Percentiles rank a stretch among this genome's conserved stretches.
These are phyloP conservation scores for Anser brachyrhynchus DNA, from an alignment of 2,113 vertebrate species.

Conservation along the genomic window DNA sequence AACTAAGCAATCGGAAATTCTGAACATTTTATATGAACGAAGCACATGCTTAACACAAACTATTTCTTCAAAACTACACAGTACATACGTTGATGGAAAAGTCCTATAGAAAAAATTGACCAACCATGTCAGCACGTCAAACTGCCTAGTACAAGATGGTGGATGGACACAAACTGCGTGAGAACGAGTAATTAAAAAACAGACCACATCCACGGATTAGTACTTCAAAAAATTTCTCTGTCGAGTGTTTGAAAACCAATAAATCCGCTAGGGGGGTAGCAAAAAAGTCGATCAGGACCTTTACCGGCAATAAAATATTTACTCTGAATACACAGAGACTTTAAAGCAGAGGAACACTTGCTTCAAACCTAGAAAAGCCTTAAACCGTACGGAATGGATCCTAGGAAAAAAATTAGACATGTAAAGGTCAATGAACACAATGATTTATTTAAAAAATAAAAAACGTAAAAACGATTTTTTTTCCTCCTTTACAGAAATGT, in stretches of 20 bases:
- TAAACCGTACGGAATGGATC: conserved; percentile 74
- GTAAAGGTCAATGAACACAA: conserved; percentile 83
- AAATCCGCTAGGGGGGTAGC: conserved; percentile 47
- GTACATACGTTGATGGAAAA: conserved; percentile 75
- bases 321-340: conserved; percentile 55
- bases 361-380: conserved; percentile 67
- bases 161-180: conserved; percentile 71
- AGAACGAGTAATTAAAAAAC: conserved; percentile 62
- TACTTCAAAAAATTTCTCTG: conserved; percentile 72
- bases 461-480: conserved; percentile 84
- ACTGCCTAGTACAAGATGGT: conserved; percentile 72
- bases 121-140: conserved; percentile 73
- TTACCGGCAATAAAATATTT: conserved; percentile 61
- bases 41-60: conserved; percentile 82
- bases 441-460: conserved; percentile 89
- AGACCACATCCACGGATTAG: conserved; percentile 69
- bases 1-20: conserved; percentile 74
- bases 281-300: conserved; percentile 57
- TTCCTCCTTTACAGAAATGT: conserved; percentile 77
- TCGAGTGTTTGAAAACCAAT: conserved; percentile 58
- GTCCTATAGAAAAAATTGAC: conserved; percentile 72
- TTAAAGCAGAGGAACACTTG: conserved; percentile 46
- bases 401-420: conserved; percentile 84
- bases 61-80: conserved; percentile 76
- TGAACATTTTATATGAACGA: conserved; percentile 79